phyloP scores from a whole-genome alignment of 1,140 invertebrate genomes.

The Aphidius ervi region DNA sequence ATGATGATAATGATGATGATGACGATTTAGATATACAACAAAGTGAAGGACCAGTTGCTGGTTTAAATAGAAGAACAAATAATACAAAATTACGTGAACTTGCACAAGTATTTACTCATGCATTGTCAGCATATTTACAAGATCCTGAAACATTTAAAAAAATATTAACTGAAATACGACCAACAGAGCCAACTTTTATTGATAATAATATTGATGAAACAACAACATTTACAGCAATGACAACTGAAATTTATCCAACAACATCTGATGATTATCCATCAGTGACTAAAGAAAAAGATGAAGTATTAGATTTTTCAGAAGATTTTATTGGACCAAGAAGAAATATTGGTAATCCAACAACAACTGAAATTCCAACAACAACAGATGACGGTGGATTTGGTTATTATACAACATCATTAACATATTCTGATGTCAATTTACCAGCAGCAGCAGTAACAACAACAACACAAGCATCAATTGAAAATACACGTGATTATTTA shows the following conservation, averaged over 20 bases:
- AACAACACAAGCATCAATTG: conserved; percentile 28
- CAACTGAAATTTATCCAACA: conserved; percentile 29
- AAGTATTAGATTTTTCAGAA: conserved; percentile 73
- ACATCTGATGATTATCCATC: conserved; percentile 50
- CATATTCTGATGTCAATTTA: neutral
- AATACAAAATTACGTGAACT: conserved; percentile 67
- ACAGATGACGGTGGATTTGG: conserved; percentile 26
- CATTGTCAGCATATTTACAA: conserved; percentile 73
- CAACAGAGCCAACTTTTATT: conserved; percentile 63
- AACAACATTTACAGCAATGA: conserved; percentile 10
- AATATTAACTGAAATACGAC: conserved; percentile 68
- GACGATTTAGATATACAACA: conserved; percentile 61
- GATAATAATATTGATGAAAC: conserved; percentile 27
- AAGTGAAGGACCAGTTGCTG: conserved; percentile 57
- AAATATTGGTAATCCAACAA: conserved; percentile 43
- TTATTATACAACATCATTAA: conserved; percentile 40
- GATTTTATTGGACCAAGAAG: conserved; percentile 47
- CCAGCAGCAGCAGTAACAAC: conserved; percentile 9
- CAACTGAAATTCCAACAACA: conserved; percentile 27
- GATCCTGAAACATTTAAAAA: conserved; percentile 74
- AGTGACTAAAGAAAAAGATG: conserved; percentile 63
- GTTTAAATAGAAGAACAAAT: conserved; percentile 46
- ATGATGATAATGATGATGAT: conserved; percentile 49
- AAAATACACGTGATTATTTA: conserved; percentile 25
- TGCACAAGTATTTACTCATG: conserved; percentile 77